Base-by-base conservation (phyloP, 2,113 vertebrate genomes). In the Blennius ocellaris region DNA sequence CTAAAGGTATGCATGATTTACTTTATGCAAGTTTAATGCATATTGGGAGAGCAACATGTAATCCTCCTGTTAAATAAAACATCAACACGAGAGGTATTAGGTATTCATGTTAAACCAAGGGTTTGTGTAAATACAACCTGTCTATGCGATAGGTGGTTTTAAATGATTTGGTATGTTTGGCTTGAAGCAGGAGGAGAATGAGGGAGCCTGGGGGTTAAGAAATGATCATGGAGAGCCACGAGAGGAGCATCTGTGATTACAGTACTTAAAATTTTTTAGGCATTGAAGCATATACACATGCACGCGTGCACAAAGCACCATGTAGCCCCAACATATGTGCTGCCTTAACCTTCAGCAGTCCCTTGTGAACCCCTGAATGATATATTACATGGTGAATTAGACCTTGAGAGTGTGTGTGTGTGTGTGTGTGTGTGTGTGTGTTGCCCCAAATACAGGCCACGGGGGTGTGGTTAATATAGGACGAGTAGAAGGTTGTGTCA, bases 401-500 rank as follows among this genome's bases (percentile, higher is more conserved):
- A 63, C 80, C 71, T 74, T 74, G 65, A 61, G 68, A 47, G 66
- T 51, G 41, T 30, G 30, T 50, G 57, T 69, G 54, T 41, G 44
- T 48, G 44, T 61, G 30, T 65, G 15, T 57, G 51, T 52, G 16
- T 70, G 30, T 50, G 57, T 69, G 54, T 41, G 44, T 48, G 44
- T 61, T 59, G 67, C 61, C 11, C 43, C 11, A 48, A 63, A 61
- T 50, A 48, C 40, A 73, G 53, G 58, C 63, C 83, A 65, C 59
- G 1, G 66, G 81, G 69, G 80, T 84, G 69, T 81, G 82, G 71
- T 84, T 84, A 80, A 79, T 82, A 71, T 21, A 71, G 52, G 70
- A 79, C 87, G 77, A 89, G 69, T 59, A 16, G 75, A 87, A 85
- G 82, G 69, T 75, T 87, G 64, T 86, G 81, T 80, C 77, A 89